phyloP scores from a whole-genome alignment of 2,797 vertebrate genomes.

The Dendrocincla tyrannina region DNA sequence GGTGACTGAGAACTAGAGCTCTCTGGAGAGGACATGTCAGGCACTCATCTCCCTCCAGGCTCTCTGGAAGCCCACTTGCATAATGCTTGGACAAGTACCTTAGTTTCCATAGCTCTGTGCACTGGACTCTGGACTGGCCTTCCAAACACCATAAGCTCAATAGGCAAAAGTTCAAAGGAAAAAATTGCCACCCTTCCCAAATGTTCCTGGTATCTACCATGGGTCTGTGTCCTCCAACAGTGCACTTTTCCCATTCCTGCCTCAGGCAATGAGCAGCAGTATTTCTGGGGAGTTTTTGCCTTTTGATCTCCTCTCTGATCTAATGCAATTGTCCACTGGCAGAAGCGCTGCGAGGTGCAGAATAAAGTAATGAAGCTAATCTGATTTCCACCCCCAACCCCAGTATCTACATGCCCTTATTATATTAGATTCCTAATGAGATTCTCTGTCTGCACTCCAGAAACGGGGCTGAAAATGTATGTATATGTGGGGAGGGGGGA shows the following conservation, averaged over 20 bases:
- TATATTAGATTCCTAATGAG: slow-evolving; percentile 98
- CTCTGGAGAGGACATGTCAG: not conserved
- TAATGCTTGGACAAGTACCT: not conserved
- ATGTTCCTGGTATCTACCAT: not conserved
- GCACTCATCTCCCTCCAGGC: not conserved
- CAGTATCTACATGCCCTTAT: slow-evolving; percentile 95
- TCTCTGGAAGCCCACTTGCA: not conserved
- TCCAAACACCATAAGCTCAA: not conserved
- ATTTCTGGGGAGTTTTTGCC: slow-evolving; percentile 82
- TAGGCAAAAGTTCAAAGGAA: not conserved
- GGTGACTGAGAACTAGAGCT: not conserved
- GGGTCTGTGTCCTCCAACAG: slow-evolving; percentile 27
- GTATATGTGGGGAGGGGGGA: slow-evolving; percentile 53
- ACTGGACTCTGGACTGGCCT: not conserved
- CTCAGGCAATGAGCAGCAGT: slow-evolving; percentile 64
- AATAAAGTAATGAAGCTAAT: slow-evolving; percentile 98
- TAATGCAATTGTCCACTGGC: slow-evolving; percentile 97
- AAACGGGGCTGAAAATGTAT: slow-evolving; percentile 78
- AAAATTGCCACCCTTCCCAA: not conserved
- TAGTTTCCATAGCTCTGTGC: not conserved
- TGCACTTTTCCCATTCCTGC: not conserved
- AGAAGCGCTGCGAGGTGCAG: slow-evolving; percentile 91
- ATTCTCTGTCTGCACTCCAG: slow-evolving; percentile 86
- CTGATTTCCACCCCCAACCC: slow-evolving; percentile 90
- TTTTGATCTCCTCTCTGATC: slow-evolving; percentile 92